These are phyloP conservation scores for Saturnia japonica DNA, from an alignment of 2,888 invertebrate species.

Conservation along the genomic window DNA sequence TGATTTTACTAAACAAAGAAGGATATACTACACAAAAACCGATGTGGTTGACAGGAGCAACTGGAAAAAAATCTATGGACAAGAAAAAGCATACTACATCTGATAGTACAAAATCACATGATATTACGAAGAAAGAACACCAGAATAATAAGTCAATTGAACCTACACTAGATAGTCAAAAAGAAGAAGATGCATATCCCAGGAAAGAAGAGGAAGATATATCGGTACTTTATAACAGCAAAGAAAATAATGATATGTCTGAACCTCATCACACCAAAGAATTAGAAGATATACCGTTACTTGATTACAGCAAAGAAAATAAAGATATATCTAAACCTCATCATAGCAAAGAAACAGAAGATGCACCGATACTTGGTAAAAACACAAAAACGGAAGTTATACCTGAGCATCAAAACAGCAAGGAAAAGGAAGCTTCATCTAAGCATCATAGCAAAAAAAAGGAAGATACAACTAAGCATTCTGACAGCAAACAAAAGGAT, in stretches of 20 bases:
- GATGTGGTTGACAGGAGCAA: background rate
- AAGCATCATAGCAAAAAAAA: background rate
- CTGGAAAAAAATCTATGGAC: background rate
- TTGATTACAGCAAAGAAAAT: background rate
- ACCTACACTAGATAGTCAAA: background rate
- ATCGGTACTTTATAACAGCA: background rate
- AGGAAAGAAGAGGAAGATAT: too few species aligned
- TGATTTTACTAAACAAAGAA: background rate
- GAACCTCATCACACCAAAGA: background rate
- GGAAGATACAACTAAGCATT: background rate
- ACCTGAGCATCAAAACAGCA: too few species aligned
- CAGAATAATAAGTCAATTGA: background rate
- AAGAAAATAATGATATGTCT: background rate
- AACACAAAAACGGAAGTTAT: too few species aligned
- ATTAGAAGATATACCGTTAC: background rate
- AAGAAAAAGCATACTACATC: background rate
- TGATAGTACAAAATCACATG: background rate
- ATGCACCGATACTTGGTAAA: background rate
- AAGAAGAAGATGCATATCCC: background rate
- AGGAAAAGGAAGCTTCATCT: too few species aligned
- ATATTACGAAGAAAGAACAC: background rate
- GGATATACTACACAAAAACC: background rate
- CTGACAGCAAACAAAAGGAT: too few species aligned
- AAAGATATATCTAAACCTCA: background rate
- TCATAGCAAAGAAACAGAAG: background rate